Percentiles rank a stretch among this genome's conserved stretches.
These are phyloP conservation scores for Pelmatolapia mariae DNA, from an alignment of 2,113 vertebrate species.

Conservation along the genomic window DNA sequence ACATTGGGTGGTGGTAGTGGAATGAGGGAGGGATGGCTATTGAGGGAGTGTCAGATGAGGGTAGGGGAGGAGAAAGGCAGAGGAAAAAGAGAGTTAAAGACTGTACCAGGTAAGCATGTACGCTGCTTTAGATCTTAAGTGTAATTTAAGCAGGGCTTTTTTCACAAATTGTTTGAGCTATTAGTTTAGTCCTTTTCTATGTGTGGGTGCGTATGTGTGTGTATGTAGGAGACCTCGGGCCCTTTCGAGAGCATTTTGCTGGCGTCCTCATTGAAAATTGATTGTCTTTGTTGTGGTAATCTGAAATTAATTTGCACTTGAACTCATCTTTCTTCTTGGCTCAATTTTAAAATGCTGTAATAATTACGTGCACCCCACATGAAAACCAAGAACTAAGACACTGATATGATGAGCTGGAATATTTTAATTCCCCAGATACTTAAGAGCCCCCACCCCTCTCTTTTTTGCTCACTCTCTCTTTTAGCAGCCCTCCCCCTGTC, in stretches of 20 bases:
- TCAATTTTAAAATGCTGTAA: constrained; percentile 90
- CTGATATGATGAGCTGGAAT: constrained; percentile 85
- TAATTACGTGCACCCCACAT: constrained; percentile 85
- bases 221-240: constrained; percentile 71
- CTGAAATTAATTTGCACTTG: constrained; percentile 99
- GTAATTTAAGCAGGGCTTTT: constrained; percentile 86
- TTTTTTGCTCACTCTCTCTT: constrained; percentile 13
- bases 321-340: constrained; percentile 97
- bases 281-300: constrained; percentile 99
- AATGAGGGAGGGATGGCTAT: neutral
- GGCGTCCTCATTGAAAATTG: constrained; percentile 84
- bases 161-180: constrained; percentile 69
- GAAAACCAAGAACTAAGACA: constrained; percentile 88
- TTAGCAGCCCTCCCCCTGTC: constrained; percentile 69
- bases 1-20: neutral
- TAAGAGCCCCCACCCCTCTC: constrained; percentile 67
- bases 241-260: constrained; percentile 85
- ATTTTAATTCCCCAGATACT: constrained; percentile 93
- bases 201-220: neutral
- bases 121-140: constrained; percentile 79
- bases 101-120: constrained; percentile 70
- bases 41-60: neutral
- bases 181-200: neutral
- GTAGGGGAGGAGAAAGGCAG: neutral
- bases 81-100: neutral